Base-by-base conservation (phyloP, 2,888 invertebrate species). In the Serrognathus titanus region DNA sequence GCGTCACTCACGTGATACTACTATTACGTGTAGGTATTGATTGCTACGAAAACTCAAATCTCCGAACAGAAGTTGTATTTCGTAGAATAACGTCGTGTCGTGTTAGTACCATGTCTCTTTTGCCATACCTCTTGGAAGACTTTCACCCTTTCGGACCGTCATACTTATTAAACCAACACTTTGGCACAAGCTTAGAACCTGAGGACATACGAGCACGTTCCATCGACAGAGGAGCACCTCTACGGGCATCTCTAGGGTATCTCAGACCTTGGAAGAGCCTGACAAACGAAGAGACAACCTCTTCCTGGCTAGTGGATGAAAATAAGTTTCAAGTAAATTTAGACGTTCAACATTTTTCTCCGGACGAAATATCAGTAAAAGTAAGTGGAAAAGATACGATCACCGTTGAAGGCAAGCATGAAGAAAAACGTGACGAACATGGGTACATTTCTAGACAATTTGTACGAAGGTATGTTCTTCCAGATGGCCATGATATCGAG, bases 371-470 rank as follows among this genome's bases (percentile, higher is more conserved):
- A 38, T 81, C 83, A 6, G 90, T 92, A 31, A 90, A 90, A 74
- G 88, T 88, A 0, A 80, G 86, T 0, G 89, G 89, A 7, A 75
- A 73, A 49, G 84, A 86, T 60, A 82, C 81, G 53, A 82, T 92
- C 16, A 82, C 86, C 50, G 81, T 90, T n/a, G 89, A 92, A 73
- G 92, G 88, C 0, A 89, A 86, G 71, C 92, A 89, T 70, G 89
- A 89, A 67, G 85, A 91, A 61, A 86, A 86, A 64, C 83, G 84
- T 45, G 89, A 90, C 63, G 84, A 86, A 11, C 86, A 87, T 65
- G 91, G 91, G 0, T 87, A 82, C 73, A 85, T 90, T n/a, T 85
- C 87, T 40, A 83, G 90, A 52, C 88, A 91, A 64, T 91, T 92
- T 68, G 84, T 87, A 59, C 81, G 92, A 38, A 82, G 87, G 55